Percentiles rank a stretch among this genome's conserved stretches.
Evolutionary conservation across 2,113 vertebrate genomes (phyloP).

Genomic region (Hepsetus odoe): DNA sequence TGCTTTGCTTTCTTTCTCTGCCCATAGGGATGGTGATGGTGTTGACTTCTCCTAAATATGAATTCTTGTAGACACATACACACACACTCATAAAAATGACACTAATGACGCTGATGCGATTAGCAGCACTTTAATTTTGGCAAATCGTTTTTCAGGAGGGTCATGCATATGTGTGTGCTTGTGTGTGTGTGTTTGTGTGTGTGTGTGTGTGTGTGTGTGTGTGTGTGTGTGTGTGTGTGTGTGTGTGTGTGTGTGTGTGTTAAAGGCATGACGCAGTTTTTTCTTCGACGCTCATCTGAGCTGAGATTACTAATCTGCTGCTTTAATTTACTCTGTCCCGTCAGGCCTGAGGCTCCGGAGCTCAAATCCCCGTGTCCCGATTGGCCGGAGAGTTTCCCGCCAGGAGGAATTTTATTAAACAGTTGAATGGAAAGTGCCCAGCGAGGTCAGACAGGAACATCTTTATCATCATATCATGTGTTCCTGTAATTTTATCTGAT

Average conservation of each 20-base stretch:
- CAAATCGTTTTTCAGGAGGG: constrained; percentile 33
- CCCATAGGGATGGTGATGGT: too few relatives aligned
- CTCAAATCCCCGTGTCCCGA: background rate
- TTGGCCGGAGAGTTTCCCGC: background rate
- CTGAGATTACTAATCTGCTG: constrained; percentile 48
- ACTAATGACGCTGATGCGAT: constrained; percentile 35
- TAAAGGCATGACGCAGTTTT: background rate
- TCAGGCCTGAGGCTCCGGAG: constrained; percentile 1
- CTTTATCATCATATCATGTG: too few relatives aligned
- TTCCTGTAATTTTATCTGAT: too few relatives aligned
- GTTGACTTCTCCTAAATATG: too few relatives aligned
- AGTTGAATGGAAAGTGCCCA: too few relatives aligned
- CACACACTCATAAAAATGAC: constrained; percentile 11
- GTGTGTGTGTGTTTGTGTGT: background rate
- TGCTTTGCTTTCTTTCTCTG: too few relatives aligned
- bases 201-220: background rate
- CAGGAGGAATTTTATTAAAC: background rate
- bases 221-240: background rate
- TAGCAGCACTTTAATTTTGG: constrained; percentile 46
- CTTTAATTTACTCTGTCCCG: constrained; percentile 25
- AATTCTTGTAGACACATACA: too few relatives aligned
- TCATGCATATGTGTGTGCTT: constrained; percentile 19
- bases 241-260: background rate
- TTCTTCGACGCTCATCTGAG: constrained; percentile 34
- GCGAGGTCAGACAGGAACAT: too few relatives aligned